A percentile compares a stretch with the other conserved stretches of the same genome.
Conservation (phyloP, 1,140 invertebrate species). For the Acromyrmex charruanus region DNA sequence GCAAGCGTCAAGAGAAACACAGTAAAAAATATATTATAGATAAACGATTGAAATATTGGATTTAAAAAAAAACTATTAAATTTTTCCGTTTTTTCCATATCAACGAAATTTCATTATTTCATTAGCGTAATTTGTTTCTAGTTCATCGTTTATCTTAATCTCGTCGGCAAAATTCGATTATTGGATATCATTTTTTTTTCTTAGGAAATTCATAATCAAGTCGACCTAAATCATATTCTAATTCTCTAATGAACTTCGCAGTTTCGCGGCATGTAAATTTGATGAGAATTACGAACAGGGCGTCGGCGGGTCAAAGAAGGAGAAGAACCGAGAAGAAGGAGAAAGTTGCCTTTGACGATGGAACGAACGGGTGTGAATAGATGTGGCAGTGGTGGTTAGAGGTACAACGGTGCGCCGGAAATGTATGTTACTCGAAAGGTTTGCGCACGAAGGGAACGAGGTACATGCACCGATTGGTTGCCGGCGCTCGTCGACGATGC, state of each 20-base stretch:
- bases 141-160: constrained; percentile 1
- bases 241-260: constrained; percentile 30
- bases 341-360: constrained; percentile 6
- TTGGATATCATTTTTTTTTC: neutral
- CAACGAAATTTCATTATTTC: constrained; percentile 26
- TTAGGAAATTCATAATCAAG: neutral
- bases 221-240: neutral
- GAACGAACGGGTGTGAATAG: neutral
- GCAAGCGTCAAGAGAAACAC: no score
- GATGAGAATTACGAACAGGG: constrained; percentile 28
- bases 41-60: neutral
- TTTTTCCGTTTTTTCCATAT: neutral
- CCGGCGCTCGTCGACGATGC: neutral
- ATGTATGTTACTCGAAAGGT: constrained; percentile 29
- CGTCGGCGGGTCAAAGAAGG: neutral
- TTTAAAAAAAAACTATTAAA: neutral
- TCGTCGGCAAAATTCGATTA: neutral
- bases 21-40: neutral
- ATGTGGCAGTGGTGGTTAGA: constrained; percentile 2
- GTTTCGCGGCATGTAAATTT: constrained; percentile 25
- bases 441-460: neutral
- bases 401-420: neutral
- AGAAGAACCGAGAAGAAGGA: neutral
- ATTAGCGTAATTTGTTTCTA: neutral
- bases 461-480: constrained; percentile 16